Conservation (phyloP, 2,113 vertebrate species). For the Pseudois nayaur region DNA sequence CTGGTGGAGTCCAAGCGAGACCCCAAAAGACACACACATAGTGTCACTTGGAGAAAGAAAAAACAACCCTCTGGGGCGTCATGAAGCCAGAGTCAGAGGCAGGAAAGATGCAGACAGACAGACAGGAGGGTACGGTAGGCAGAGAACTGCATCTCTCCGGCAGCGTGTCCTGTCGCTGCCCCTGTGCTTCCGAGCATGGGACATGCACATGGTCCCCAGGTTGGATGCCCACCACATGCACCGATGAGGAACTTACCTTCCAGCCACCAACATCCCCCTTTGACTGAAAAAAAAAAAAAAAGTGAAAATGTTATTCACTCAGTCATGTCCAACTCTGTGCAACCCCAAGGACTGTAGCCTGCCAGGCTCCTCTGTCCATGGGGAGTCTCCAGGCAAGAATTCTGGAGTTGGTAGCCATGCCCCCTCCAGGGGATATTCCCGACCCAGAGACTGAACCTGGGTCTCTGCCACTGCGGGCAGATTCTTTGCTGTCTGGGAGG, state of each 20-base stretch:
- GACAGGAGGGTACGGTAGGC: background rate
- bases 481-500: background rate
- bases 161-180: background rate
- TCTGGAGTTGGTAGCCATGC: background rate
- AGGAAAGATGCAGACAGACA: background rate
- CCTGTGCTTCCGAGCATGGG: background rate
- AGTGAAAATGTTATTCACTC: background rate
- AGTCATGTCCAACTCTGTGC: background rate
- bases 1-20: background rate
- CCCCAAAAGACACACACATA: background rate
- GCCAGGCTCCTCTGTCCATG: background rate
- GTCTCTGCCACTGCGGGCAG: background rate
- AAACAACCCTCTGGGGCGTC: conserved; percentile 17
- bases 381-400: background rate
- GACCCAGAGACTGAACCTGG: background rate
- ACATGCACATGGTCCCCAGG: background rate
- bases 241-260: accelerated
- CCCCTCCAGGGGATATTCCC: background rate
- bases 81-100: background rate
- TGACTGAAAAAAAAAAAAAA: background rate
- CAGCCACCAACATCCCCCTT: background rate
- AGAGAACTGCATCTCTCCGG: background rate
- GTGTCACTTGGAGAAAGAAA: background rate
- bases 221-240: background rate
- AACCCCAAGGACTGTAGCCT: background rate